A percentile compares a stretch with the other conserved stretches of the same genome.
Evolutionary conservation across 2,113 vertebrate species (phyloP).

Genomic region (Barbus barbus): DNA sequence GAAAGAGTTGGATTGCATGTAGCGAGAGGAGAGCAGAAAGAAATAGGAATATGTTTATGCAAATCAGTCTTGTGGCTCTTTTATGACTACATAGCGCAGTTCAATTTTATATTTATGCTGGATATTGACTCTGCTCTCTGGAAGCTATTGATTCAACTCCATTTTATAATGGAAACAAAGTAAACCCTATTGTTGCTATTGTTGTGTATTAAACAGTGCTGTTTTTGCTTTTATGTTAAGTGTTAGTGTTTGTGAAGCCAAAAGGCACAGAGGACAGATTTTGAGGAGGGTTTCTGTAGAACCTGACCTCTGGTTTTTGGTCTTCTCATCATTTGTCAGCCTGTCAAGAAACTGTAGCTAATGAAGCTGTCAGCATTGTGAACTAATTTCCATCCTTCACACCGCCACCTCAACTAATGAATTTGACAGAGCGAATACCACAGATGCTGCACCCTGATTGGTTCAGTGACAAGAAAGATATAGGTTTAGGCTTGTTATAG

Average conservation of each 20-base stretch:
- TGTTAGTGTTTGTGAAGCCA: not conserved
- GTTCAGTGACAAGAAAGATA: not conserved
- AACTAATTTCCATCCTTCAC: constrained; percentile 40
- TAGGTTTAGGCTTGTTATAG: not conserved
- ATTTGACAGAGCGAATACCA: constrained; percentile 12
- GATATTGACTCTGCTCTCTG: constrained; percentile 17
- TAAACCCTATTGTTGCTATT: not conserved
- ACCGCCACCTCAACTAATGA: constrained; percentile 27
- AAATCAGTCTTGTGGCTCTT: not conserved
- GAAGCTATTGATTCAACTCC: not conserved
- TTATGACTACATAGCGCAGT: not conserved
- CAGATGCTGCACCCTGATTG: constrained; percentile 15
- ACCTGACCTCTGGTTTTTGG: not conserved
- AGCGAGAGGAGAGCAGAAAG: not conserved
- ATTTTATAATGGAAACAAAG: not conserved
- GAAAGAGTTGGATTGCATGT: not conserved
- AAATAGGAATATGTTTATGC: not conserved
- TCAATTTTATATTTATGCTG: not conserved
- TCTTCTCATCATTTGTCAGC: not conserved
- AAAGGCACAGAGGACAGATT: not conserved
- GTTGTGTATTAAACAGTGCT: not conserved
- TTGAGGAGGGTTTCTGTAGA: not conserved
- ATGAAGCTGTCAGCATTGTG: constrained; percentile 46
- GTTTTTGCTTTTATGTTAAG: not conserved
- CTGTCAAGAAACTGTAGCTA: constrained; percentile 41